A percentile compares a stretch with the other conserved stretches of the same genome.
phyloP scores from a whole-genome alignment of 2,113 vertebrate species.

The Cephalopterus ornatus region DNA sequence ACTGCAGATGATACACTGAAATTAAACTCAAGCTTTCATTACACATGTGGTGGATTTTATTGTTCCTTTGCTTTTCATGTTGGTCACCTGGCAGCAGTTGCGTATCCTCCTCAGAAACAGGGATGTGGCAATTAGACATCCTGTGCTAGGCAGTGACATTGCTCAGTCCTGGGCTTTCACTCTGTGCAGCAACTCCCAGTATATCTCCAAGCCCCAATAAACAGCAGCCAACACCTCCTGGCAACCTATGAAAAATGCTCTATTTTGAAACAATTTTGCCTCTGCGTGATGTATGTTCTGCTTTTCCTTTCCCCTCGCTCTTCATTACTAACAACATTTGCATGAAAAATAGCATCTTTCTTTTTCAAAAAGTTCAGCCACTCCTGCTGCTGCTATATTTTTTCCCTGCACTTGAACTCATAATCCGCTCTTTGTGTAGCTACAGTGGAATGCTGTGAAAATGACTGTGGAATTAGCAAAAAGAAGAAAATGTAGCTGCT shows the following conservation, averaged over 20 bases:
- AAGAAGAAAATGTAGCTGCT: neutral
- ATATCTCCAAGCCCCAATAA: neutral
- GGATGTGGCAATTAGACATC: neutral
- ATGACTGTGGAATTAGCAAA: neutral
- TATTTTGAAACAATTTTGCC: slow-evolving; percentile 43
- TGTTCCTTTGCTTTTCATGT: neutral
- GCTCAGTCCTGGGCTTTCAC: neutral
- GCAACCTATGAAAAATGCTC: slow-evolving; percentile 27
- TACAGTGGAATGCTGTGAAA: neutral
- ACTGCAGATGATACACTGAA: neutral
- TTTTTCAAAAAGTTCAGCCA: slow-evolving; percentile 29
- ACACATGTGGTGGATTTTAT: neutral
- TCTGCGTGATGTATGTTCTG: slow-evolving; percentile 23
- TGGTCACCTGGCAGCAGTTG: neutral
- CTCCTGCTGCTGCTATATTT: slow-evolving; percentile 7
- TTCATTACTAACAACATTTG: slow-evolving; percentile 54
- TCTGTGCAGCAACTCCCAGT: neutral
- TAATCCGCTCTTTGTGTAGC: slow-evolving; percentile 1
- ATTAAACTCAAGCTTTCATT: neutral
- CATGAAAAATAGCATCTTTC: slow-evolving; percentile 50
- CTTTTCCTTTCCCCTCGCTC: slow-evolving; percentile 21
- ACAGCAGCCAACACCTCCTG: neutral
- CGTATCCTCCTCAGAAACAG: neutral
- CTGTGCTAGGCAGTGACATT: neutral
- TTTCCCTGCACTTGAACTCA: slow-evolving; percentile 13